A percentile compares a stretch with the other conserved stretches of the same genome.
These are phyloP conservation scores for Centroberyx gerrardi DNA, from an alignment of 2,797 vertebrate genomes.

Conservation along the genomic window DNA sequence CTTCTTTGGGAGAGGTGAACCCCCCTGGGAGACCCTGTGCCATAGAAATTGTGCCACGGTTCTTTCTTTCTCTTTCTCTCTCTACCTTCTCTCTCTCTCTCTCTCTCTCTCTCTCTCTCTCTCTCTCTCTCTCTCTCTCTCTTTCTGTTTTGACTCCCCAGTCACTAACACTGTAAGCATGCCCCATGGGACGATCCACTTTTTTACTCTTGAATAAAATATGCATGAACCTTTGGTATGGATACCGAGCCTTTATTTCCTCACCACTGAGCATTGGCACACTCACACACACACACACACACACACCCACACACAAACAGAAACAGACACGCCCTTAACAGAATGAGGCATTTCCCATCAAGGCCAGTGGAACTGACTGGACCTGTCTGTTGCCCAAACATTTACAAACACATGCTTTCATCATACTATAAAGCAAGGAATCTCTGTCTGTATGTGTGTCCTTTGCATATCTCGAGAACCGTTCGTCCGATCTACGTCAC, in stretches of 20 bases:
- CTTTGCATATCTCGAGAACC: too few species aligned
- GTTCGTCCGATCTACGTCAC: too few species aligned
- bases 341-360: background rate
- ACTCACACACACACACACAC: background rate
- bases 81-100: slow-evolving; percentile 13
- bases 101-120: slow-evolving; percentile 41
- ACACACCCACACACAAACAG: background rate
- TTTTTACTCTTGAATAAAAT: slow-evolving; percentile 95
- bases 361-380: background rate
- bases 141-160: slow-evolving; percentile 82
- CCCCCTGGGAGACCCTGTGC: slow-evolving; percentile 78
- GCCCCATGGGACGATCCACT: slow-evolving; percentile 90
- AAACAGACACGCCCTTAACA: background rate
- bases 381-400: background rate
- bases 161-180: slow-evolving; percentile 89
- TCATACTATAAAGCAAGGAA: too few species aligned
- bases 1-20: slow-evolving; percentile 84
- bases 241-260: slow-evolving; percentile 64
- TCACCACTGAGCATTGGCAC: background rate
- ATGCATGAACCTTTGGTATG: slow-evolving; percentile 89
- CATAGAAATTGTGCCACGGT: slow-evolving; percentile 81
- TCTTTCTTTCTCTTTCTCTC: slow-evolving; percentile 44
- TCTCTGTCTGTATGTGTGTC: too few species aligned
- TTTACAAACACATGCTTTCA: background rate
- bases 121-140: slow-evolving; percentile 64